Evolutionary conservation across 1,140 invertebrate genomes (phyloP).

Genomic region (Drosophila trapezifrons): DNA sequence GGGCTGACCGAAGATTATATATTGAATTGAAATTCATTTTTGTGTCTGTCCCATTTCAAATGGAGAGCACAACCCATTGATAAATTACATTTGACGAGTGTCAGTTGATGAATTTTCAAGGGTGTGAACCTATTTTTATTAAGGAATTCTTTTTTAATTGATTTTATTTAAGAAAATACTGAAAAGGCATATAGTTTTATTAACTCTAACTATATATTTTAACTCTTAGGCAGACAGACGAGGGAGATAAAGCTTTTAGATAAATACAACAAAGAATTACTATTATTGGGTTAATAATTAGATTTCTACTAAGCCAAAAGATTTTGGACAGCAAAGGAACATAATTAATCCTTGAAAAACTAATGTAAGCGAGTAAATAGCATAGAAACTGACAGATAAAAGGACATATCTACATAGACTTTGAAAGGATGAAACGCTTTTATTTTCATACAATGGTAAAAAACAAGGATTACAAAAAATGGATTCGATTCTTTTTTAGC

Average conservation of each 20-base stretch:
- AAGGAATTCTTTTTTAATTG: slow-evolving; percentile 1
- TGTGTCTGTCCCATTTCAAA: background rate
- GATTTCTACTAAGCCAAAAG: too few relatives aligned
- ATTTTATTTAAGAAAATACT: background rate
- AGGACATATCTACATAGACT: background rate
- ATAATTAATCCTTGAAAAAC: background rate
- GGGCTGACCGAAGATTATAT: slow-evolving; percentile 6
- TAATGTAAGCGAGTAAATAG: background rate
- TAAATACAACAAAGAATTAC: too few relatives aligned
- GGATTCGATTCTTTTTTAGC: too few relatives aligned
- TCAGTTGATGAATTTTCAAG: slow-evolving; percentile 10
- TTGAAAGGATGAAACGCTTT: too few relatives aligned
- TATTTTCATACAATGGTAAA: too few relatives aligned
- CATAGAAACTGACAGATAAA: background rate
- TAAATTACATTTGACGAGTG: slow-evolving; percentile 19
- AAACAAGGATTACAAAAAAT: background rate
- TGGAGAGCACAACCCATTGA: slow-evolving; percentile 10
- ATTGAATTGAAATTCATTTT: slow-evolving; percentile 31
- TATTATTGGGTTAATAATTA: too few relatives aligned
- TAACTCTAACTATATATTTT: background rate
- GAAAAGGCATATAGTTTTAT: background rate
- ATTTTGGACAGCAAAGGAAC: background rate
- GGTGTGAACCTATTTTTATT: slow-evolving; percentile 8
- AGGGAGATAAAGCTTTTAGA: too few relatives aligned
- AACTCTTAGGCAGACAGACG: background rate